These are phyloP conservation scores for Gallinago nigripennis DNA, from an alignment of 2,797 vertebrate genomes.

Conservation along the genomic window DNA sequence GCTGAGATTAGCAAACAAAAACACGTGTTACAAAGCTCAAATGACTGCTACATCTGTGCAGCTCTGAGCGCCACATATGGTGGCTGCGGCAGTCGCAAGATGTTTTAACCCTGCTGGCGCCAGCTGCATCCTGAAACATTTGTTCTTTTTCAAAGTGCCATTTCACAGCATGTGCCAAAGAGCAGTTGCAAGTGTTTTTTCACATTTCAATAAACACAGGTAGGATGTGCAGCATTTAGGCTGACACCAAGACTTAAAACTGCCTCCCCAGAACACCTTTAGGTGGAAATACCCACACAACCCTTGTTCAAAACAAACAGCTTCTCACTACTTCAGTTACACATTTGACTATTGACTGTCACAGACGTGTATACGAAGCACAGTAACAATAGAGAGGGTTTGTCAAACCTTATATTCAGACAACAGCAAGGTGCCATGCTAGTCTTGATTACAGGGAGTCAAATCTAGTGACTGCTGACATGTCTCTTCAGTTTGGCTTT, in stretches of 20 bases:
- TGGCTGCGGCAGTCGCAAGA: fast-evolving
- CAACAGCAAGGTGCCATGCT: background rate
- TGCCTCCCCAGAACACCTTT: background rate
- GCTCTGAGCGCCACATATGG: background rate
- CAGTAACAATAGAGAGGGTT: background rate
- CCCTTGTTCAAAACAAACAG: background rate
- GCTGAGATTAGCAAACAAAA: conserved; percentile 55
- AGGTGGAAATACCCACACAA: background rate
- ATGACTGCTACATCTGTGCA: conserved; percentile 29
- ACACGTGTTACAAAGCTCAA: background rate
- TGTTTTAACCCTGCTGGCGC: conserved; percentile 9
- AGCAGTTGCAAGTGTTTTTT: background rate
- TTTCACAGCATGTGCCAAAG: background rate
- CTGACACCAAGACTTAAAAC: background rate
- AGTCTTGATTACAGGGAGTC: background rate
- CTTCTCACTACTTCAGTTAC: background rate
- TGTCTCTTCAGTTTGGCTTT: background rate
- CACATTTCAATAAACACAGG: background rate
- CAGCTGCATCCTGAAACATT: background rate
- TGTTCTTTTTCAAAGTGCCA: background rate
- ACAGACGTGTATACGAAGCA: background rate
- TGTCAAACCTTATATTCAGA: background rate
- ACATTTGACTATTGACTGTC: background rate
- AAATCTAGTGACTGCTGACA: background rate
- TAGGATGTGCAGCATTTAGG: background rate